Percentiles rank a stretch among this genome's conserved stretches.
phyloP scores from a whole-genome alignment of 2,113 vertebrate species.

The Candoia aspera region DNA sequence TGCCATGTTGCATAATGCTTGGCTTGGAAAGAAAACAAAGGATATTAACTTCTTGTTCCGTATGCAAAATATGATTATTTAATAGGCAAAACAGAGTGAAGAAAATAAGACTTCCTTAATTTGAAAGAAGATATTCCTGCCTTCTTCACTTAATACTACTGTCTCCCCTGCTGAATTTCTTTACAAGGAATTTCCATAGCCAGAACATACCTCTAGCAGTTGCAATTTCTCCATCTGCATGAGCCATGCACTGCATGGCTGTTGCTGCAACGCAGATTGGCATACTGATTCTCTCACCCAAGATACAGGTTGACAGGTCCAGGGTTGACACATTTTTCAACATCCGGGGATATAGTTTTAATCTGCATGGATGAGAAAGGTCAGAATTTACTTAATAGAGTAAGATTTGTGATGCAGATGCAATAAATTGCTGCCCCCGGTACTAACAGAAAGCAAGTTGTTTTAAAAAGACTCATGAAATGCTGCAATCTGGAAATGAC shows the following conservation, averaged over 20 bases:
- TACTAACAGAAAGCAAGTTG: neutral
- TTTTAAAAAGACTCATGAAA: neutral
- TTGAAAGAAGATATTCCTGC: neutral
- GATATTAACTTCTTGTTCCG: neutral
- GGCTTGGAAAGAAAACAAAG: neutral
- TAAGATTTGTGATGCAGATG: neutral
- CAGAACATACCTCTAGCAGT: conserved; percentile 82
- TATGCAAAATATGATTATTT: neutral
- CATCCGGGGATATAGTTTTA: conserved; percentile 86
- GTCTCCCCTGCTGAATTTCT: accelerated
- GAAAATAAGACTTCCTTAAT: neutral
- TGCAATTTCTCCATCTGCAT: conserved; percentile 85
- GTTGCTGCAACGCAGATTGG: conserved; percentile 87
- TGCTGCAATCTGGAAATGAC: neutral
- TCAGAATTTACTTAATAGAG: neutral
- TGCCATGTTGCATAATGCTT: neutral
- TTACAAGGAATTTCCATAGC: accelerated
- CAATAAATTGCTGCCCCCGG: neutral
- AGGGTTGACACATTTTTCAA: conserved; percentile 83
- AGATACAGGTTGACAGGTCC: conserved; percentile 80
- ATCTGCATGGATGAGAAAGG: conserved; percentile 70
- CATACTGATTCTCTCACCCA: conserved; percentile 87
- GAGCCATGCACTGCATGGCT: conserved; percentile 95
- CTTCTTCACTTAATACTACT: accelerated
- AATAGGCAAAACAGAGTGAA: neutral